A percentile compares a stretch with the other conserved stretches of the same genome.
Evolutionary conservation across 1,140 invertebrate genomes (phyloP).

Genomic region (Drosophila kikkawai): DNA sequence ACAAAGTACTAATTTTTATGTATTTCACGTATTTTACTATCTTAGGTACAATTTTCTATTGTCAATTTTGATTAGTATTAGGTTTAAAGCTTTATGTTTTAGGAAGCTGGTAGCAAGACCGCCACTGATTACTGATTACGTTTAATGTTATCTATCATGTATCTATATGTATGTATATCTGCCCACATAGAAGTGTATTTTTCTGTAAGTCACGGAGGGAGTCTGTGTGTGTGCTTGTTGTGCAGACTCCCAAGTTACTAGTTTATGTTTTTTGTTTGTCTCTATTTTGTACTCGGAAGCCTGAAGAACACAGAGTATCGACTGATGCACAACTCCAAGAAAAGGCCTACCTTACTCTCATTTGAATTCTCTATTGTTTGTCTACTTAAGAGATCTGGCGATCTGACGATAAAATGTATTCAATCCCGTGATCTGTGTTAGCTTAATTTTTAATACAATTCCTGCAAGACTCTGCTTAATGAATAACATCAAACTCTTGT

Average conservation of each 20-base stretch:
- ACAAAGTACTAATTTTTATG: slow-evolving; percentile 49
- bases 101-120: slow-evolving; percentile 55
- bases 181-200: slow-evolving; percentile 50
- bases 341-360: slow-evolving; percentile 10
- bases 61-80: slow-evolving; percentile 72
- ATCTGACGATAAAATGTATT: slow-evolving; percentile 12
- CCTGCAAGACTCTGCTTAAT: slow-evolving; percentile 35
- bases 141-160: slow-evolving; percentile 64
- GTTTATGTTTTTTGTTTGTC: slow-evolving; percentile 80
- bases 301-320: slow-evolving; percentile 42
- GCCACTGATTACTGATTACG: slow-evolving; percentile 55
- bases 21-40: slow-evolving; percentile 54
- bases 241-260: slow-evolving; percentile 63
- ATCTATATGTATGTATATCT: slow-evolving; percentile 60
- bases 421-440: slow-evolving; percentile 30
- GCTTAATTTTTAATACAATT: slow-evolving; percentile 28
- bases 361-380: slow-evolving; percentile 6
- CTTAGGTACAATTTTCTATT: slow-evolving; percentile 64
- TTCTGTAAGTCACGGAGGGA: slow-evolving; percentile 24
- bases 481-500: slow-evolving; percentile 58
- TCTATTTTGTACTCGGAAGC: slow-evolving; percentile 48
- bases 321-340: slow-evolving; percentile 43
- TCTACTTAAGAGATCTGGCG: slow-evolving; percentile 1
- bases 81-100: slow-evolving; percentile 78
- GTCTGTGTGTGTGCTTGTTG: slow-evolving; percentile 29